Percentiles rank a stretch among this genome's conserved stretches.
phyloP scores from a whole-genome alignment of 2,113 vertebrate species.

The Psittacus erithacus region DNA sequence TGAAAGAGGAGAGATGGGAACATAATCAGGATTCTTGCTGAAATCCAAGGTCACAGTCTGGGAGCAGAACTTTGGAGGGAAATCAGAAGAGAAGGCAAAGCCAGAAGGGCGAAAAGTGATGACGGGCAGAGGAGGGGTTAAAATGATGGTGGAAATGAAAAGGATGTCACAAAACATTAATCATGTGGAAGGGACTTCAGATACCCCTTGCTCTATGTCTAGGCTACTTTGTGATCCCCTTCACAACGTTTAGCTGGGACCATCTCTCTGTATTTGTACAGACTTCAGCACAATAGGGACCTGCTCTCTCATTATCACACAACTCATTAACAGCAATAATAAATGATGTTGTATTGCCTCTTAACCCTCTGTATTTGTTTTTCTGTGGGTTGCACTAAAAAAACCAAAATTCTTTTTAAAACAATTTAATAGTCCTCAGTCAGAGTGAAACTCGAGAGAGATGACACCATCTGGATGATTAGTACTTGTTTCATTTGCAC shows the following conservation, averaged over 20 bases:
- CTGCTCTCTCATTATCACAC: not conserved
- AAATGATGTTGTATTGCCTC: constrained; percentile 3
- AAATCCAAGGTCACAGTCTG: constrained; percentile 34
- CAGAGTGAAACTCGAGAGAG: constrained; percentile 31
- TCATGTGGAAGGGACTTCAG: not conserved
- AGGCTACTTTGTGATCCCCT: not conserved
- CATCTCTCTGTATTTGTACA: not conserved
- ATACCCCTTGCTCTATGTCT: not conserved
- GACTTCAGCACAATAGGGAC: not conserved
- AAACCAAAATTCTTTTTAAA: not conserved
- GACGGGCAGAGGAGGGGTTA: not conserved
- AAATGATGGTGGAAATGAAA: not conserved
- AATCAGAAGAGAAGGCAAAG: not conserved
- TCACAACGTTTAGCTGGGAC: not conserved
- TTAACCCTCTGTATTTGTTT: constrained; percentile 44
- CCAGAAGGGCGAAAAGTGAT: not conserved
- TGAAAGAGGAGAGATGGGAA: not conserved
- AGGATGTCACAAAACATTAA: not conserved
- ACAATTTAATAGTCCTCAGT: constrained; percentile 52
- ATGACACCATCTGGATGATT: constrained; percentile 70
- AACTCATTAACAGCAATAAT: constrained; percentile 50
- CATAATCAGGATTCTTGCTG: not conserved
- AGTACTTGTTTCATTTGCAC: constrained; percentile 66
- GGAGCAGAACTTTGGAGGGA: not conserved
- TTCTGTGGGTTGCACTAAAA: constrained; percentile 20